phyloP scores from a whole-genome alignment of 2,797 vertebrate species.

The Acanthiza pusilla region DNA sequence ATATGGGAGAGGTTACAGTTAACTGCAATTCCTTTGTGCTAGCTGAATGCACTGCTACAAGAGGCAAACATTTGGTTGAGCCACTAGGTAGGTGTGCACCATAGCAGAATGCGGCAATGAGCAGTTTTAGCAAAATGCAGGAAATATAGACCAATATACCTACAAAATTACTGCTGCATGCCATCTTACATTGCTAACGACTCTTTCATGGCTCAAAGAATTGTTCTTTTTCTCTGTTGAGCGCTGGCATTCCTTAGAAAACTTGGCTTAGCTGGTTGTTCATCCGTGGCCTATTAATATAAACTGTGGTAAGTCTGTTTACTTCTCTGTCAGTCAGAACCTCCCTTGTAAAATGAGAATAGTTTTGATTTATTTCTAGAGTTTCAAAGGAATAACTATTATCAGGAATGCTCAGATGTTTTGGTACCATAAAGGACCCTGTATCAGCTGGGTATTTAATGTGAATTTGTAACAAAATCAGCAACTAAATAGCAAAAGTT shows the following conservation, averaged over 20 bases:
- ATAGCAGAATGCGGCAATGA: background rate
- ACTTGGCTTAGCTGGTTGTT: background rate
- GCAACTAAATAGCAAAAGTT: background rate
- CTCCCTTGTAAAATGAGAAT: background rate
- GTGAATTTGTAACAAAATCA: background rate
- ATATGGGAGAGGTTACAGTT: accelerated
- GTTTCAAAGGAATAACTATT: background rate
- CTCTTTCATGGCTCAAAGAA: background rate
- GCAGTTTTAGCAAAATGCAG: background rate
- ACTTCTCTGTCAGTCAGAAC: background rate
- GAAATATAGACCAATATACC: background rate
- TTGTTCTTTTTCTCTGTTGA: background rate
- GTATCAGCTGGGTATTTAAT: background rate
- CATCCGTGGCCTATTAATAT: background rate
- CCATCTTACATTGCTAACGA: background rate
- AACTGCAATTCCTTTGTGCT: background rate
- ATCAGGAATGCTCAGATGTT: background rate
- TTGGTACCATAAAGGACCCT: background rate
- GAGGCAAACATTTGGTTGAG: background rate
- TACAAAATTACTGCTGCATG: background rate
- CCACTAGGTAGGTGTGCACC: background rate
- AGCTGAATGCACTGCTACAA: background rate
- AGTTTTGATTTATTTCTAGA: background rate
- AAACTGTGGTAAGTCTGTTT: background rate
- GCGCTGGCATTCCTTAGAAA: background rate